A percentile compares a stretch with the other conserved stretches of the same genome.
phyloP scores from a whole-genome alignment of 2,888 invertebrate species.

The Leucania comma region DNA sequence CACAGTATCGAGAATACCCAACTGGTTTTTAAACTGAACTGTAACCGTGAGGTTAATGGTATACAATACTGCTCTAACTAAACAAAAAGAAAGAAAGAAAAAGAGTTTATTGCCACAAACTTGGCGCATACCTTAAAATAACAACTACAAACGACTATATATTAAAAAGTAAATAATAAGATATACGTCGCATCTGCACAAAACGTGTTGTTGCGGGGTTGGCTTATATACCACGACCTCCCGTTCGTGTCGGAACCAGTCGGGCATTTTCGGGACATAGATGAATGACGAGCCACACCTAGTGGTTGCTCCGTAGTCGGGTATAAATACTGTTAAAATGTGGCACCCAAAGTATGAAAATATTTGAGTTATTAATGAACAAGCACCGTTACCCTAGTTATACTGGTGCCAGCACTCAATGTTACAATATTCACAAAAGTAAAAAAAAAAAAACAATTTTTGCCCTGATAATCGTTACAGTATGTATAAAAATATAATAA shows the following conservation, averaged over 20 bases:
- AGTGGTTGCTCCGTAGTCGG: conserved; percentile 35
- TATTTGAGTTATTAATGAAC: conserved; percentile 7
- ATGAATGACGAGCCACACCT: background rate
- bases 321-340: conserved; percentile 12
- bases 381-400: background rate
- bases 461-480: conserved; percentile 10
- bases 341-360: conserved; percentile 11
- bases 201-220: background rate
- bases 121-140: too few species aligned
- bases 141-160: too few species aligned
- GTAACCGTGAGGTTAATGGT: background rate
- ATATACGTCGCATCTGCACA: too few species aligned
- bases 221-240: background rate
- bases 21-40: background rate
- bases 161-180: too few species aligned
- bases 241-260: background rate
- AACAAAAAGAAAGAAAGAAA: too few species aligned
- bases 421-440: background rate
- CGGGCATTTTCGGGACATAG: background rate
- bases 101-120: too few species aligned
- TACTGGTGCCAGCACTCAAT: background rate
- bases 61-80: conserved; percentile 2
- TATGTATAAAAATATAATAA: conserved; percentile 1
- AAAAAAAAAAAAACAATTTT: background rate
- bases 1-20: background rate